Evolutionary conservation across 2,797 vertebrate genomes (phyloP), one percentile per base, ranked within the genome.

Genomic region (Otus scops): DNA sequence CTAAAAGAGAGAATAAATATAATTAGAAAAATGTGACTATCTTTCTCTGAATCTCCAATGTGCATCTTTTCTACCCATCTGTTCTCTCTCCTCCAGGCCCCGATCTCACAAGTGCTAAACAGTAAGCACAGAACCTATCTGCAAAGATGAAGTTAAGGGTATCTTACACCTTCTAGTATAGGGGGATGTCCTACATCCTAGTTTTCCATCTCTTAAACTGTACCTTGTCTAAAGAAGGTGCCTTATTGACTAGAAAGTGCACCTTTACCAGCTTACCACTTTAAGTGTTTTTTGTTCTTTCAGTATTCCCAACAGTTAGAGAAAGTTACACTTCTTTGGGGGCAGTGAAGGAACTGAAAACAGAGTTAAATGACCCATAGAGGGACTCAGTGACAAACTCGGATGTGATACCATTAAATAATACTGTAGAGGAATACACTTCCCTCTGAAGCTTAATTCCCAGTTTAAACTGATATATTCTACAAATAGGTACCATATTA

Each of bases 381-480:
- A 87, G 30, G 14, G 22, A 67, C 39, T 75, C 41, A 79, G 73
- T 54, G 69, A 80, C 71, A 91, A 84, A 89, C 63, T 47, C 73
- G 36, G 70, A 73, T 54, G 41, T 59, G 57, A 61, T 27, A 71
- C 27, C 53, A 19, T 71, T 84, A 81, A 89, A 78, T 56, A 71
- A 53, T 36, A 16, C n/a, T 71, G 15, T 24, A 50, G 11, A 89
- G 39, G 32, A 86, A 80, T 41, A 68, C 9, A 21, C 47, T 39
- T 88, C 38, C 39, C 74, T 92, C 81, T 92, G 74, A 89, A 83
- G 48, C n/a, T 65, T 76, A 93, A 69, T 30, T 89, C 22, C 23
- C 77, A 74, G 22, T 85, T 91, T 67, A 67, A 85, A 87, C 9
- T 24, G 21, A 70, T 28, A 54, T 59, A 65, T 38, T 36, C 39